Evolutionary conservation across 2,888 invertebrate genomes (phyloP).

Genomic region (Dryomyza anilis): DNA sequence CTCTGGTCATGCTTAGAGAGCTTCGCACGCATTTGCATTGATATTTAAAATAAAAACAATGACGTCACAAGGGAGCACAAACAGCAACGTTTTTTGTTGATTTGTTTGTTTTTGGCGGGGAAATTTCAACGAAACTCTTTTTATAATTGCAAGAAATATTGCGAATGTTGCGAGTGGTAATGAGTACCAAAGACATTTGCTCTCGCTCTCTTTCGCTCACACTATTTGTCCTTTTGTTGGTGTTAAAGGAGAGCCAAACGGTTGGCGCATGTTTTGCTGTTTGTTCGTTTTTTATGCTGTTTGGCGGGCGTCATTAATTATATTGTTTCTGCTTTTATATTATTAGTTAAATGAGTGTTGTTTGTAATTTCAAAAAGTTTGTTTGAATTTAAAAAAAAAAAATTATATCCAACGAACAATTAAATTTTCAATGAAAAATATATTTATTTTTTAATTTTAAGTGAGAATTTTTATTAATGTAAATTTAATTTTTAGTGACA

Average conservation of each 20-base stretch:
- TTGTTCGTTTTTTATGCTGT: conserved; percentile 11
- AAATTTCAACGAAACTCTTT: not conserved
- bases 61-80: conserved; percentile 9
- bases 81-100: too few relatives aligned
- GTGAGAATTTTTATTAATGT: too few relatives aligned
- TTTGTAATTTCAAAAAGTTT: too few relatives aligned
- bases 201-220: not conserved
- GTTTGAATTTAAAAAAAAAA: too few relatives aligned
- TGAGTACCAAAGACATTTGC: not conserved
- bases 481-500: too few relatives aligned
- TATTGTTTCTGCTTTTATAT: conserved; percentile 14
- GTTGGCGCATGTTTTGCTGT: not conserved
- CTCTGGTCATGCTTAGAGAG: too few relatives aligned
- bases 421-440: too few relatives aligned
- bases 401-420: too few relatives aligned
- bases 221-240: not conserved
- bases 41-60: conserved; percentile 2
- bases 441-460: too few relatives aligned
- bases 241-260: not conserved
- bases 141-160: not conserved
- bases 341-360: conserved; percentile 14
- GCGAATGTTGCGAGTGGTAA: not conserved
- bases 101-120: conserved; percentile 9
- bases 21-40: not conserved
- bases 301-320: conserved; percentile 29